Evolutionary conservation across 2,797 vertebrate species (phyloP).

Genomic region (Luscinia megarhynchos): DNA sequence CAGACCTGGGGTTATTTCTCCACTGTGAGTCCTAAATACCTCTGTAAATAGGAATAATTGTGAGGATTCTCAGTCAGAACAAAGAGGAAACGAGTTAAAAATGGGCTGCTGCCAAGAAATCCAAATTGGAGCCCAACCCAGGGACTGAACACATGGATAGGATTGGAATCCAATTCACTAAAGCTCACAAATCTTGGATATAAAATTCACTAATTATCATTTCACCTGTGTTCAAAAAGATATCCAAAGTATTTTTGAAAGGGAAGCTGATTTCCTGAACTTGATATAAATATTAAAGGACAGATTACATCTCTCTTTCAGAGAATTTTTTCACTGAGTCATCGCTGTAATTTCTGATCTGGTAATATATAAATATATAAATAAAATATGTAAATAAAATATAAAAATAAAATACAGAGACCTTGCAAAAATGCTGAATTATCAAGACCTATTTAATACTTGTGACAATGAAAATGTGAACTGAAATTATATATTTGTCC

Average conservation of each 20-base stretch:
- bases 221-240: background rate
- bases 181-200: background rate
- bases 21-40: background rate
- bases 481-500: background rate
- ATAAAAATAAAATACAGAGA: background rate
- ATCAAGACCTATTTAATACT: background rate
- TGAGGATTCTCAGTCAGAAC: background rate
- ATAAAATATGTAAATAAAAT: background rate
- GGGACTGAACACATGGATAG: rapidly evolving
- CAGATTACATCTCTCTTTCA: rapidly evolving
- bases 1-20: background rate
- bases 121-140: background rate
- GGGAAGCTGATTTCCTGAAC: background rate
- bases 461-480: background rate
- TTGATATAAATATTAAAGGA: background rate
- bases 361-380: background rate
- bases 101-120: background rate
- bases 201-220: background rate
- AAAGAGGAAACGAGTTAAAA: background rate
- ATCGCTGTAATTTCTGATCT: background rate
- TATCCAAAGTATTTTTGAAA: background rate
- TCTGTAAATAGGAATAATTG: background rate
- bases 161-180: background rate
- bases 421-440: background rate
- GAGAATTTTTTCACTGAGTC: background rate